These are phyloP conservation scores for Lates calcarifer DNA, from an alignment of 2,113 vertebrate genomes.

Conservation along the genomic window DNA sequence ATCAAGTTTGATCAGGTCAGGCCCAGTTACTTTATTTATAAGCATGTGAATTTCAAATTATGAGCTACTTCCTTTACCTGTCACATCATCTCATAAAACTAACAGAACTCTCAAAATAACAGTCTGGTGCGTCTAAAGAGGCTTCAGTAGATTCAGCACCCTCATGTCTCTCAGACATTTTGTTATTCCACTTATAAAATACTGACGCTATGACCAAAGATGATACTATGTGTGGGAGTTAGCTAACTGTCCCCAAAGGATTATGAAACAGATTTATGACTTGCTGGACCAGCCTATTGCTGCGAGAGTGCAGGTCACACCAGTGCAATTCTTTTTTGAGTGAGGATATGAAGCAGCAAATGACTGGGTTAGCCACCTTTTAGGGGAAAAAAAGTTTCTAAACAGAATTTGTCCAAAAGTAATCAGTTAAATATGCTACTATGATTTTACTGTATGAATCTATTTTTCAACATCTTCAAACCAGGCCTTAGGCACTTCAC, in stretches of 20 bases:
- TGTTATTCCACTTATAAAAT: slow-evolving; percentile 24
- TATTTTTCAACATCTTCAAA: background rate
- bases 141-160: background rate
- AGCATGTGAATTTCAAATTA: background rate
- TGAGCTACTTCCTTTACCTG: background rate
- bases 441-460: background rate
- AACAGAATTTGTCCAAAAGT: background rate
- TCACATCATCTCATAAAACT: slow-evolving; percentile 7
- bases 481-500: background rate
- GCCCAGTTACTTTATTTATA: too few species aligned
- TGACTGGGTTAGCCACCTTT: background rate
- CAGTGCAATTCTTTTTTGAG: background rate
- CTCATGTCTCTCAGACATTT: background rate
- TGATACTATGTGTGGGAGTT: background rate
- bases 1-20: too few species aligned
- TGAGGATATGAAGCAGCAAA: slow-evolving; percentile 15
- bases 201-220: background rate
- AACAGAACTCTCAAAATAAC: slow-evolving; percentile 5
- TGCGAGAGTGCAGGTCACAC: slow-evolving; percentile 21
- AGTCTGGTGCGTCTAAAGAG: background rate
- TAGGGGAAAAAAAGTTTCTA: background rate
- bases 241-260: slow-evolving; percentile 35
- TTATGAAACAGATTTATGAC: slow-evolving; percentile 51
- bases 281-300: background rate
- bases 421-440: background rate